A percentile compares a stretch with the other conserved stretches of the same genome.
phyloP scores from a whole-genome alignment of 1,140 invertebrate species.

The Luehdorfia chinensis region DNA sequence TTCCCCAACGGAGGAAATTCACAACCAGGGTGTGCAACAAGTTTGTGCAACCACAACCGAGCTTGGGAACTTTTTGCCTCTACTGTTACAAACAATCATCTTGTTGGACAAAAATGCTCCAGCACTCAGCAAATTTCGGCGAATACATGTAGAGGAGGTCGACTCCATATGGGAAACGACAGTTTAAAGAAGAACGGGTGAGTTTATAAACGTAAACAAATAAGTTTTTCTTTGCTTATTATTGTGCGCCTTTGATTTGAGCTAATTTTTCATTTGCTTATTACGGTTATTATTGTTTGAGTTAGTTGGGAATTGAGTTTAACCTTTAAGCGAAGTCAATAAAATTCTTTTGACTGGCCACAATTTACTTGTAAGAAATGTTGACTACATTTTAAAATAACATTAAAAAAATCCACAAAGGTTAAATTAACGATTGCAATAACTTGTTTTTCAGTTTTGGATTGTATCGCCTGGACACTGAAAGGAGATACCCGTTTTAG shows the following conservation, averaged over 20 bases:
- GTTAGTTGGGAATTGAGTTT: too few species aligned
- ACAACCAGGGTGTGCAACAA: slow-evolving; percentile 67
- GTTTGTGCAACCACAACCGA: slow-evolving; percentile 80
- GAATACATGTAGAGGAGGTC: slow-evolving; percentile 32
- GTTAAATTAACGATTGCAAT: too few species aligned
- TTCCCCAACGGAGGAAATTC: slow-evolving; percentile 85
- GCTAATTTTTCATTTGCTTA: neutral
- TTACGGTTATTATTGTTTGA: too few species aligned
- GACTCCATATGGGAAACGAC: slow-evolving; percentile 37
- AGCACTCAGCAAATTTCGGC: slow-evolving; percentile 26
- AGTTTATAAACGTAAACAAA: too few species aligned
- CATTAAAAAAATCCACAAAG: too few species aligned
- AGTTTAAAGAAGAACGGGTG: slow-evolving; percentile 42
- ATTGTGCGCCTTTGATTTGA: neutral
- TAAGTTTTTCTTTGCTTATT: slow-evolving; percentile 17
- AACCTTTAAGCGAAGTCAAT: too few species aligned
- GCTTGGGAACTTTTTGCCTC: slow-evolving; percentile 79
- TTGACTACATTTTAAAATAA: too few species aligned
- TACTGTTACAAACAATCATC: slow-evolving; percentile 36
- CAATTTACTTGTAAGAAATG: neutral
- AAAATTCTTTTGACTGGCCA: too few species aligned
- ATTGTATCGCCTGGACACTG: slow-evolving; percentile 33
- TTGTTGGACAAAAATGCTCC: slow-evolving; percentile 32
- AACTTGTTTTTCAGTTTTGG: slow-evolving; percentile 33
- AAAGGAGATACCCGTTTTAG: slow-evolving; percentile 40